phyloP scores from a whole-genome alignment of 1,140 invertebrate genomes.

The Anthonomus grandis region DNA sequence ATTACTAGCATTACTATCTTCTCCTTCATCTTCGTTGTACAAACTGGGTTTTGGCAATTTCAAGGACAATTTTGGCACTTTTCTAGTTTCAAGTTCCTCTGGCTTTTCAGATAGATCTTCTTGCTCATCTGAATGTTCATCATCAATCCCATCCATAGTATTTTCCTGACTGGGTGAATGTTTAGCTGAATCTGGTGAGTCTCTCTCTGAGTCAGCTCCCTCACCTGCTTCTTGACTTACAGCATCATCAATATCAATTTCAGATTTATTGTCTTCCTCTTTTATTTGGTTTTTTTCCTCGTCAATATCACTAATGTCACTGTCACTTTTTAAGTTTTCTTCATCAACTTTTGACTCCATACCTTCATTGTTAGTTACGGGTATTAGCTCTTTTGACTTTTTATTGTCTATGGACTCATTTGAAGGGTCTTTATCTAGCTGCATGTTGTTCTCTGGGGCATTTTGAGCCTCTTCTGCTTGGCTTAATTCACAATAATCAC shows the following conservation, averaged over 20 bases:
- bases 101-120: background rate
- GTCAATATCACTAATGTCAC: constrained; percentile 20
- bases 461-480: too few relatives aligned
- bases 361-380: background rate
- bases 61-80: constrained; percentile 54
- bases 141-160: background rate
- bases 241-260: background rate
- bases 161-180: constrained; percentile 20
- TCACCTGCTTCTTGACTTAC: too few relatives aligned
- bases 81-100: constrained; percentile 37
- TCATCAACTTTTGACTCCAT: background rate
- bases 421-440: too few relatives aligned
- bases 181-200: background rate
- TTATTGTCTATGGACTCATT: constrained; percentile 2
- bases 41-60: constrained; percentile 49
- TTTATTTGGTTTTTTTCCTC: background rate
- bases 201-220: background rate
- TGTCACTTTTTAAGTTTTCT: background rate
- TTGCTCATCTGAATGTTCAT: background rate
- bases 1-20: constrained; percentile 55
- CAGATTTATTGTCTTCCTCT: background rate
- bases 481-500: constrained; percentile 26
- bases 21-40: constrained; percentile 29
- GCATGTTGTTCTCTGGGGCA: too few relatives aligned
- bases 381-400: background rate